Evolutionary conservation across 1,140 invertebrate species (phyloP).

Genomic region (Helicorthomorpha holstii): DNA sequence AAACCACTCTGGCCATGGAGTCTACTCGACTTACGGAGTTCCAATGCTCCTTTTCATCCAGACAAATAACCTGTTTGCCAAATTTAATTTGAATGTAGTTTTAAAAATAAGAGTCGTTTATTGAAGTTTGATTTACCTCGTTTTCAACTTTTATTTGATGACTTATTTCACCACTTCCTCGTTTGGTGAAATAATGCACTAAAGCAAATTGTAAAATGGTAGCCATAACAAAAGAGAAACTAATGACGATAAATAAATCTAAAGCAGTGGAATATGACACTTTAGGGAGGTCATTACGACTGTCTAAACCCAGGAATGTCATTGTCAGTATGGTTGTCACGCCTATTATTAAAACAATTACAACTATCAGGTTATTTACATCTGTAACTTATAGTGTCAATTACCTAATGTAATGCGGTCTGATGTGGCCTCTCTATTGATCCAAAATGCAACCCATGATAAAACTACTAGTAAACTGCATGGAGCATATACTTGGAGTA

Average conservation of each 20-base stretch:
- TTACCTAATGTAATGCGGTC: constrained; percentile 57
- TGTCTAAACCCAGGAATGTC: constrained; percentile 72
- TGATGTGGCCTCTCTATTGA: constrained; percentile 23
- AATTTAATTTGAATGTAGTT: background rate
- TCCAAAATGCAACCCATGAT: constrained; percentile 39
- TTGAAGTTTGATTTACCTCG: constrained; percentile 8
- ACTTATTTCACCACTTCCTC: constrained; percentile 53
- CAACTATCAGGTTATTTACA: too few species aligned
- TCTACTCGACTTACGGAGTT: constrained; percentile 69
- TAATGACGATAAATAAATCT: constrained; percentile 71
- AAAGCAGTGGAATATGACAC: constrained; percentile 72
- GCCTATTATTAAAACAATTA: constrained; percentile 31
- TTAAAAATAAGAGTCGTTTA: background rate
- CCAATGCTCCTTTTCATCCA: constrained; percentile 15
- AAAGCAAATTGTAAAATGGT: constrained; percentile 73
- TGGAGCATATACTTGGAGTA: constrained; percentile 37
- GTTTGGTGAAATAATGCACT: constrained; percentile 78
- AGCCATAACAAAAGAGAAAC: constrained; percentile 71
- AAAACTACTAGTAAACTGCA: constrained; percentile 32
- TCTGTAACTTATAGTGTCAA: too few species aligned
- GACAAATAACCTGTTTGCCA: background rate
- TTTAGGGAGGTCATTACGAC: constrained; percentile 65
- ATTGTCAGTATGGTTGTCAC: constrained; percentile 75
- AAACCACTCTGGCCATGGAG: constrained; percentile 49
- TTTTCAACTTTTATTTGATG: background rate